These are phyloP conservation scores for Corella eumyota DNA, from an alignment of 23 tunicate species.

Conservation along the genomic window DNA sequence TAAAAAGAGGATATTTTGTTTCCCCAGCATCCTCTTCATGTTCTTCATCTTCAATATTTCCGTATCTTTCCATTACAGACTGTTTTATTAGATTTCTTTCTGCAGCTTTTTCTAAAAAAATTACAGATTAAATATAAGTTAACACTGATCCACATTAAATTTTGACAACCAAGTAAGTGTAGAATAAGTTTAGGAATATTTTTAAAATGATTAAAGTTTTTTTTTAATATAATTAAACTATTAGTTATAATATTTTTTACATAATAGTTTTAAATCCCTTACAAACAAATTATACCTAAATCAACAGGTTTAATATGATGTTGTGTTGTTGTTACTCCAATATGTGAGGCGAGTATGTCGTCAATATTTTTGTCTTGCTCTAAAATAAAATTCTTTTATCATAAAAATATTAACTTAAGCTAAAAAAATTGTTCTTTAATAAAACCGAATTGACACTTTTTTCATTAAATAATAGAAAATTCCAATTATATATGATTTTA, in stretches of 20 bases:
- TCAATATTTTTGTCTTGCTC: slow-evolving; percentile 16
- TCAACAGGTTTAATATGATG: too few species aligned
- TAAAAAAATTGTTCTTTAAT: too few species aligned
- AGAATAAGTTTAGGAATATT: too few species aligned
- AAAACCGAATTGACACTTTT: too few species aligned
- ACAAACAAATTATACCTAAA: too few species aligned
- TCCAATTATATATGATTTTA: too few species aligned
- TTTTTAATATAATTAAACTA: too few species aligned
- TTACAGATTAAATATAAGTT: not conserved
- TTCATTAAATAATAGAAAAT: too few species aligned
- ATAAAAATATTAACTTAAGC: not conserved
- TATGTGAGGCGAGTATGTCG: slow-evolving; percentile 72
- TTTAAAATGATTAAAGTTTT: too few species aligned
- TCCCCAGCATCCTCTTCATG: slow-evolving; percentile 8
- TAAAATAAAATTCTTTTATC: slow-evolving; percentile 7
- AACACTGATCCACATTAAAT: not conserved
- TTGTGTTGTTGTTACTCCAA: slow-evolving; percentile 14
- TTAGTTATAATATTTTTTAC: too few species aligned
- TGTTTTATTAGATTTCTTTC: slow-evolving; percentile 23
- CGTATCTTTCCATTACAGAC: slow-evolving; percentile 41
- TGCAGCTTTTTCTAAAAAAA: not conserved
- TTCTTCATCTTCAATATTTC: slow-evolving; percentile 36
- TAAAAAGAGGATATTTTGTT: too few species aligned
- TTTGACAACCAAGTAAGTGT: not conserved
- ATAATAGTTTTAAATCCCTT: too few species aligned